Conservation (phyloP, 1,140 invertebrate genomes). For the Periplaneta americana region DNA sequence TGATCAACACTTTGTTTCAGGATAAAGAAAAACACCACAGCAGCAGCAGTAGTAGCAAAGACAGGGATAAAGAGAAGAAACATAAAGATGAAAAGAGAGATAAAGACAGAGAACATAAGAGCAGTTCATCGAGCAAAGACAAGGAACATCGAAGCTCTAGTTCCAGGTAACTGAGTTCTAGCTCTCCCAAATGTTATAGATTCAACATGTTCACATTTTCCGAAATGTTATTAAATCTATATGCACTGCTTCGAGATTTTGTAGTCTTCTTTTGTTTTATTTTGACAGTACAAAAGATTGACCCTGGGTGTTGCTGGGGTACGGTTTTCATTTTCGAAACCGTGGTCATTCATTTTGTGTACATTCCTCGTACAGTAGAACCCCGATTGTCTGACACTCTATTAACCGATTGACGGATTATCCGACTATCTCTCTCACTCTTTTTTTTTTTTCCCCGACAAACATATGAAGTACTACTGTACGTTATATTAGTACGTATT, state of each 20-base stretch:
- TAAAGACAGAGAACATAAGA: slow-evolving; percentile 24
- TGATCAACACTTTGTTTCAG: too few species aligned
- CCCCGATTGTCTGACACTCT: too few species aligned
- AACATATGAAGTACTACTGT: too few species aligned
- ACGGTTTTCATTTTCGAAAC: too few species aligned
- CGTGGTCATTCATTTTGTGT: too few species aligned
- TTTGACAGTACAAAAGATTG: not conserved
- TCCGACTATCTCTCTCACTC: not conserved
- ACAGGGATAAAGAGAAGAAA: slow-evolving; percentile 25
- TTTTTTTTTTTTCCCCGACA: not conserved
- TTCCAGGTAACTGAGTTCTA: slow-evolving; percentile 13
- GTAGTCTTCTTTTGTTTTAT: too few species aligned
- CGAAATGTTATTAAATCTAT: not conserved
- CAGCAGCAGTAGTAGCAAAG: slow-evolving; percentile 21
- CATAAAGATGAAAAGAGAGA: slow-evolving; percentile 23
- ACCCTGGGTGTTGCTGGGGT: too few species aligned
- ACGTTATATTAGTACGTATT: too few species aligned
- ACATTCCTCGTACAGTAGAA: too few species aligned
- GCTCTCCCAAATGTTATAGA: not conserved
- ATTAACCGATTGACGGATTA: too few species aligned
- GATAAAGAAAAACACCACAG: slow-evolving; percentile 48
- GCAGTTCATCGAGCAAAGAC: slow-evolving; percentile 40
- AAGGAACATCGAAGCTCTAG: slow-evolving; percentile 49
- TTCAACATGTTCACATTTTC: not conserved
- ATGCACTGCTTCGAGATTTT: too few species aligned